Base-by-base conservation (phyloP, 2,797 vertebrate genomes). In the Microtus agrestis region DNA sequence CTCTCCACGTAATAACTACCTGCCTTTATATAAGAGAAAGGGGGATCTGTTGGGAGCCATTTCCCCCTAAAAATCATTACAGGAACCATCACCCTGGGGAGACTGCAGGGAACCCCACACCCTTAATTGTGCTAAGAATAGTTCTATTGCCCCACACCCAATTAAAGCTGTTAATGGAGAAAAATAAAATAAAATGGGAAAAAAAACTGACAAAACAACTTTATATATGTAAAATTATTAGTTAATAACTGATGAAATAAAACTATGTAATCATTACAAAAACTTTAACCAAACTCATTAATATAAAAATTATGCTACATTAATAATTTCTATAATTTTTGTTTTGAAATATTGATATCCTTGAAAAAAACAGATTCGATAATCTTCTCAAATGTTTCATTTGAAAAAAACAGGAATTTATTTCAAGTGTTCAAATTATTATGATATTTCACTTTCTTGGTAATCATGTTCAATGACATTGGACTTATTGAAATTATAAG, bases 391-490 rank as follows among this genome's bases (percentile, higher is more conserved):
- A 63, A 37, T 61, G 0, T 78, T 88, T 88, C 59, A 10, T 93
- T 15, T 88, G 48, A 51, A 90, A 76, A 61, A 61, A 86, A 6
- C 43, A 79, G 48, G 54, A 77, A 48, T 54, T 65, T 31, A 93
- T 81, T 89, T 7, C 21, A 87, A 80, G 59, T 8, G 6, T 82
- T 90, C 27, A 90, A 73, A 37, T 27, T 84, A 65, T 43, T 9
- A 71, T 94, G 34, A 56, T 12, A 78, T 74, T 94, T 63, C 80
- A 74, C 9, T 92, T 95, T 86, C 69, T 87, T 2, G 13, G 40
- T 86, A 8, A 31, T 12, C 48, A 3, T 86, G 74, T 51, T 6
- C n/a, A 74, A 12, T 37, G 65, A 0, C 43, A 51, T 61, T 37
- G 59, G 25, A 92, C 34, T 73, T 79, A 59, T 25, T 76, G 31